A percentile compares a stretch with the other conserved stretches of the same genome.
phyloP scores from a whole-genome alignment of 2,888 invertebrate genomes.

The Nomada ferruginata region DNA sequence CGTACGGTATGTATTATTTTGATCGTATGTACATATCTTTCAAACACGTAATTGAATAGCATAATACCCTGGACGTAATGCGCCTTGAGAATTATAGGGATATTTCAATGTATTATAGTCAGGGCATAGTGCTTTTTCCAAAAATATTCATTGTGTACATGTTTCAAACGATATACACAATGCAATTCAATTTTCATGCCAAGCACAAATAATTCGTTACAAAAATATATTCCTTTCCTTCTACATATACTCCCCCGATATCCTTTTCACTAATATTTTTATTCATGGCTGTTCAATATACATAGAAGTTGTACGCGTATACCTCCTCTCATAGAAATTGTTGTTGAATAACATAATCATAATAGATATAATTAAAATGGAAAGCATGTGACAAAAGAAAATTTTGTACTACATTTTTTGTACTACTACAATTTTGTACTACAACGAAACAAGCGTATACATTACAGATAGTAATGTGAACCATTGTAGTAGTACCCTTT shows the following conservation, averaged over 20 bases:
- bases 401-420: not conserved
- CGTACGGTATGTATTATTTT: constrained; percentile 40
- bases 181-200: constrained; percentile 1
- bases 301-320: not conserved
- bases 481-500: not conserved
- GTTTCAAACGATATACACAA: constrained; percentile 1
- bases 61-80: not conserved
- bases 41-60: constrained; percentile 10
- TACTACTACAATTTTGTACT: too few relatives aligned
- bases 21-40: constrained; percentile 34
- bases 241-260: not conserved
- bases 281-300: not conserved
- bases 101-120: not conserved
- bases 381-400: not conserved
- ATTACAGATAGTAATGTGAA: not conserved
- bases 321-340: not conserved
- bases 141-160: not conserved
- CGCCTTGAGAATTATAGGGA: not conserved
- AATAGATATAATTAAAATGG: not conserved
- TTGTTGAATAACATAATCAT: not conserved
- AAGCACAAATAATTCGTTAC: not conserved
- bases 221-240: not conserved
- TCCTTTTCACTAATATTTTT: not conserved
- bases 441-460: not conserved
- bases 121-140: not conserved